These are phyloP conservation scores for Tetramorium parvispinum DNA, from an alignment of 1,140 invertebrate genomes.

Conservation along the genomic window DNA sequence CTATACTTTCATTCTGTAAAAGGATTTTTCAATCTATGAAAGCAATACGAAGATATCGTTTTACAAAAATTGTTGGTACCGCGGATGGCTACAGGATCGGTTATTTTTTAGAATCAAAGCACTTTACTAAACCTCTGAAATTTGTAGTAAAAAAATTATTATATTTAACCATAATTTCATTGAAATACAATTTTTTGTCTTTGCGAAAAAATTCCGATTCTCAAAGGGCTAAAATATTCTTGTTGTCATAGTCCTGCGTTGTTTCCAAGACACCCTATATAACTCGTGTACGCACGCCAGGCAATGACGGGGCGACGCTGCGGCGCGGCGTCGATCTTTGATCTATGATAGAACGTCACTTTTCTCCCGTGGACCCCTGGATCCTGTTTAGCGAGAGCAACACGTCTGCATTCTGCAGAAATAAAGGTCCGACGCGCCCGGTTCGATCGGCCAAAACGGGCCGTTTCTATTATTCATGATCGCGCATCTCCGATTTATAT, in stretches of 20 bases:
- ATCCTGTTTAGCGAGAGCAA: slow-evolving; percentile 53
- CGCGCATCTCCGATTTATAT: slow-evolving; percentile 13
- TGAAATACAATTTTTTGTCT: too few relatives aligned
- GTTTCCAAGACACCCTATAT: slow-evolving; percentile 52
- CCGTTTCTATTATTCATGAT: slow-evolving; percentile 64
- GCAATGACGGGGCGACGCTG: slow-evolving; percentile 43
- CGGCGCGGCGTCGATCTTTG: slow-evolving; percentile 70
- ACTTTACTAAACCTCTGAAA: too few relatives aligned
- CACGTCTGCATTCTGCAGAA: slow-evolving; percentile 72
- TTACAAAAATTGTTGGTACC: too few relatives aligned
- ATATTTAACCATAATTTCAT: too few relatives aligned
- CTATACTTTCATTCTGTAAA: too few relatives aligned
- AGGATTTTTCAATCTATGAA: too few relatives aligned
- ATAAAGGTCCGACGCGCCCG: slow-evolving; percentile 54
- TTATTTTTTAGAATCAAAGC: too few relatives aligned
- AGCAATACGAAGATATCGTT: too few relatives aligned
- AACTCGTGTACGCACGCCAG: slow-evolving; percentile 43
- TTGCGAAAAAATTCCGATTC: too few relatives aligned
- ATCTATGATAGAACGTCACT: slow-evolving; percentile 70
- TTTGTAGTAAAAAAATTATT: too few relatives aligned
- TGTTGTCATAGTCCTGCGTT: not conserved
- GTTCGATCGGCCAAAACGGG: slow-evolving; percentile 30
- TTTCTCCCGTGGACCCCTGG: slow-evolving; percentile 49
- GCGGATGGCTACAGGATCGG: too few relatives aligned
- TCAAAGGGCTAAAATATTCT: not conserved